A percentile compares a stretch with the other conserved stretches of the same genome.
phyloP scores from a whole-genome alignment of 1,140 invertebrate genomes.

The Drosophila varians region DNA sequence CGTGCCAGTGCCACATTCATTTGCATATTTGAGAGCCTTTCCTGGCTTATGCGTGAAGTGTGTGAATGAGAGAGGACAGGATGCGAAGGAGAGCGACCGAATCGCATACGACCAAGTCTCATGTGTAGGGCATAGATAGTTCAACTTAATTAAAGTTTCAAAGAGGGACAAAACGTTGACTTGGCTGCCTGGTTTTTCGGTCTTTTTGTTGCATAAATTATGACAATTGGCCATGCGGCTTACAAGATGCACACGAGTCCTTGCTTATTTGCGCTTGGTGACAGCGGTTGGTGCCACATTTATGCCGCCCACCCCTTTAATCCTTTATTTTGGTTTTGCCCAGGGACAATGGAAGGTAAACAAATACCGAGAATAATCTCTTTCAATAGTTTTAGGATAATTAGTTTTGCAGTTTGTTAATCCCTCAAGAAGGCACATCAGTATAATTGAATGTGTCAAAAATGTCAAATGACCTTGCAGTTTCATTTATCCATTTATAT shows the following conservation, averaged over 20 bases:
- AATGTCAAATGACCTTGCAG: not conserved
- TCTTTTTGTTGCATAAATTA: conserved; percentile 70
- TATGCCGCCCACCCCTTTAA: conserved; percentile 9
- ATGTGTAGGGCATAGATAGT: conserved; percentile 77
- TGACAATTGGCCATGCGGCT: conserved; percentile 51
- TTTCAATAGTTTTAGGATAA: not conserved
- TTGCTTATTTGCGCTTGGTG: conserved; percentile 43
- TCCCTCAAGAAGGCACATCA: no score
- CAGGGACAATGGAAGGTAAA: not conserved
- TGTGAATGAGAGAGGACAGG: conserved; percentile 2
- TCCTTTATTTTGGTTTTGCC: conserved; percentile 1
- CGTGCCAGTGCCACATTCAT: conserved; percentile 69
- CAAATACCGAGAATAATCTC: not conserved
- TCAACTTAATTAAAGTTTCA: conserved; percentile 78
- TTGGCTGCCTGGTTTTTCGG: no score
- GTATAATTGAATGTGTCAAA: no score
- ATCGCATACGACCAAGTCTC: conserved; percentile 48
- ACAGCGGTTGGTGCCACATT: conserved; percentile 35
- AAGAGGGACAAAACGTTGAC: conserved; percentile 59
- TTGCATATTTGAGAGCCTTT: conserved; percentile 73
- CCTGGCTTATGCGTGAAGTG: conserved; percentile 33
- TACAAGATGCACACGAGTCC: conserved; percentile 37
- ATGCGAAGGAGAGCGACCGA: not conserved
- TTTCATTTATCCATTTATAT: not conserved
- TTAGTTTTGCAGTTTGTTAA: not conserved